Conservation (phyloP, 2,888 invertebrate genomes). For the Neuroscelio doddi region DNA sequence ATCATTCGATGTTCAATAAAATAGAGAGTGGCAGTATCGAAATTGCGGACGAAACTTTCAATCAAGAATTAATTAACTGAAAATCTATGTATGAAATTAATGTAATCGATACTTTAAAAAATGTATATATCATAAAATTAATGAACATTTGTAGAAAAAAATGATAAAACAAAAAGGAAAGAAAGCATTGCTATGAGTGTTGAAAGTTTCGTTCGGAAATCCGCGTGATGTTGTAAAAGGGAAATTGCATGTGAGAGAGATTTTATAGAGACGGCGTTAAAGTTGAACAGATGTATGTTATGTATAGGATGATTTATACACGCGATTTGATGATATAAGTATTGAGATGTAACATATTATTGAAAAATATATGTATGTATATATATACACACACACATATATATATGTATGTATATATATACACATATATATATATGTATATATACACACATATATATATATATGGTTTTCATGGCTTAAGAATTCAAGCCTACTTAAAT, state of each 20-base stretch:
- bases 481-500: slow-evolving; percentile 25
- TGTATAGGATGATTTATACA: slow-evolving; percentile 63
- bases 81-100: no score
- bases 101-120: no score
- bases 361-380: slow-evolving; percentile 14
- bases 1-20: slow-evolving; percentile 24
- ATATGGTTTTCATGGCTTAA: slow-evolving; percentile 19
- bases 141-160: no score
- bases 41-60: slow-evolving; percentile 4
- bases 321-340: slow-evolving; percentile 57
- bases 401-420: slow-evolving; percentile 6
- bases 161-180: no score
- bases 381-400: slow-evolving; percentile 12
- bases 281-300: slow-evolving; percentile 67
- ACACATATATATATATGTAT: slow-evolving; percentile 16
- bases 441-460: slow-evolving; percentile 7
- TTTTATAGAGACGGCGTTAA: slow-evolving; percentile 53
- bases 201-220: no score
- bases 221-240: not conserved
- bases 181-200: no score
- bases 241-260: slow-evolving; percentile 3
- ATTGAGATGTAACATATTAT: slow-evolving; percentile 65
- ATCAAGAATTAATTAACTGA: slow-evolving; percentile 11
- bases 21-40: slow-evolving; percentile 10
- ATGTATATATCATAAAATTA: no score